Conservation (phyloP, 2,113 vertebrate genomes). For the Microcebus murinus region DNA sequence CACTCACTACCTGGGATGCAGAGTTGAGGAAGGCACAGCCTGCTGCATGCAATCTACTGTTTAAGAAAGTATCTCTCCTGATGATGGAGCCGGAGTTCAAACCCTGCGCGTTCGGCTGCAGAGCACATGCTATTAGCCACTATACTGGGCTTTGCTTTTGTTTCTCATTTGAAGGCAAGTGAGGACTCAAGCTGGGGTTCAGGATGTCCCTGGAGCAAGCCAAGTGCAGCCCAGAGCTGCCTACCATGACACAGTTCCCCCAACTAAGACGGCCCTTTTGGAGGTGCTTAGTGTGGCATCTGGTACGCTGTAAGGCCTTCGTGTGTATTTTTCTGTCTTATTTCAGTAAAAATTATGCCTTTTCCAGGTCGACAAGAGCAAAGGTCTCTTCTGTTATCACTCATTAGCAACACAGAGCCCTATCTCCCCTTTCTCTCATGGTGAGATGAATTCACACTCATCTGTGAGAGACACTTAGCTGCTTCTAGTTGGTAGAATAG, state of each 20-base stretch:
- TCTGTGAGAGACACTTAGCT: neutral
- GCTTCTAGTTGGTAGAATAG: neutral
- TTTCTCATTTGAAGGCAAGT: neutral
- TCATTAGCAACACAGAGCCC: neutral
- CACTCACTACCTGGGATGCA: neutral
- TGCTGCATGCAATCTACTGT: neutral
- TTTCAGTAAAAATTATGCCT: neutral
- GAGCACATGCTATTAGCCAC: neutral
- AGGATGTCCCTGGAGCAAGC: neutral
- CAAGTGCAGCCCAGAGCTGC: neutral
- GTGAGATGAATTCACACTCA: neutral
- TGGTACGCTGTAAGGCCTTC: neutral
- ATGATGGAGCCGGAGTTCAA: neutral
- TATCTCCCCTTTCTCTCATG: neutral
- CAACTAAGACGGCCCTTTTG: neutral
- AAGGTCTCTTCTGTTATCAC: neutral
- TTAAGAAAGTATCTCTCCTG: neutral
- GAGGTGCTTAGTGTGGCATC: neutral
- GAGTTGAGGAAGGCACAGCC: neutral
- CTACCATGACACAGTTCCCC: neutral
- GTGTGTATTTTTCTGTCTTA: neutral
- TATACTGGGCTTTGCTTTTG: neutral
- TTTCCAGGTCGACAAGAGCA: neutral
- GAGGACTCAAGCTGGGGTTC: neutral
- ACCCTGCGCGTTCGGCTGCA: accelerated